Conservation (phyloP, 2,888 invertebrate species). For the Nomada ferruginata region DNA sequence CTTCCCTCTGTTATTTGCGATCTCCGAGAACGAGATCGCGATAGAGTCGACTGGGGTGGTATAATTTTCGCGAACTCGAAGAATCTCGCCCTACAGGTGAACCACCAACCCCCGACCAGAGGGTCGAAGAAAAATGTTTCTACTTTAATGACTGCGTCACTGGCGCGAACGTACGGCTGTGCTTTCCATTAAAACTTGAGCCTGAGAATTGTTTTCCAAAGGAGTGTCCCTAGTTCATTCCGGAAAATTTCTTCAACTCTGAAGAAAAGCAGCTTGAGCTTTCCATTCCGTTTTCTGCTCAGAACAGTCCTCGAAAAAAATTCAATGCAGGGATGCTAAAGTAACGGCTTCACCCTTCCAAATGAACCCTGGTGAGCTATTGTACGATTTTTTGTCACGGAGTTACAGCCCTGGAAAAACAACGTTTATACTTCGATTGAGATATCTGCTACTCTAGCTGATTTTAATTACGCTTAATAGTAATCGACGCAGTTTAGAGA, state of each 20-base stretch:
- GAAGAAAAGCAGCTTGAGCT: background rate
- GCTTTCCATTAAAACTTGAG: slow-evolving; percentile 59
- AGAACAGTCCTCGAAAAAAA: background rate
- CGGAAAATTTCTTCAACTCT: background rate
- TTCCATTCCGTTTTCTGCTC: too few species aligned
- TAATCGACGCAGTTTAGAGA: background rate
- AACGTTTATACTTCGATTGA: too few species aligned
- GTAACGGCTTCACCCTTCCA: too few species aligned
- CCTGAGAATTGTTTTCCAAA: slow-evolving; percentile 39
- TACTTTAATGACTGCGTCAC: slow-evolving; percentile 62
- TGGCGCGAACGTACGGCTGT: slow-evolving; percentile 29
- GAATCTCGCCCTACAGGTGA: background rate
- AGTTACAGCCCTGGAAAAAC: too few species aligned
- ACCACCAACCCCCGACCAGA: background rate
- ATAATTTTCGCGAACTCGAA: slow-evolving; percentile 58
- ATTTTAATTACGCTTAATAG: background rate
- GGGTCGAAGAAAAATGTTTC: slow-evolving; percentile 49
- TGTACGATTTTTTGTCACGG: too few species aligned
- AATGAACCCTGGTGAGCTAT: too few species aligned
- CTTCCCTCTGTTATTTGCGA: slow-evolving; percentile 43
- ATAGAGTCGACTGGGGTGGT: slow-evolving; percentile 48
- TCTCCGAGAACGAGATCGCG: slow-evolving; percentile 70
- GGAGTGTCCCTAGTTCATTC: background rate
- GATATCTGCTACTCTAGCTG: too few species aligned
- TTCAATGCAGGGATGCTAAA: too few species aligned